Conservation (phyloP, 2,797 vertebrate genomes). For the Argyrosomus regius region DNA sequence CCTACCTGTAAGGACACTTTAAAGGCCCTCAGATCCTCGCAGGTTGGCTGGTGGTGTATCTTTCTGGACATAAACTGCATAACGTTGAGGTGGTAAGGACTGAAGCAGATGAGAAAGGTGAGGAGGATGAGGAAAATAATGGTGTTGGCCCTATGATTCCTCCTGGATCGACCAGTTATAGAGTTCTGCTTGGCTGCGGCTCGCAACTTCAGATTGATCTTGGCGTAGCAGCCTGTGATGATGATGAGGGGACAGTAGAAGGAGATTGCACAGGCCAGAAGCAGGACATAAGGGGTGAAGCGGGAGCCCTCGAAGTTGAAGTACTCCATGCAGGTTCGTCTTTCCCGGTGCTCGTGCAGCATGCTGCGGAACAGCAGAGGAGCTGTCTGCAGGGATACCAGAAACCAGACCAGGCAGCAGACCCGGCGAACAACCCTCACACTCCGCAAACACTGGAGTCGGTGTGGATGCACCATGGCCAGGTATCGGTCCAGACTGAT, state of each 20-base stretch:
- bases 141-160: constrained; percentile 83
- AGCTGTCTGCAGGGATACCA: constrained; percentile 82
- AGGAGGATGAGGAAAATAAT: constrained; percentile 86
- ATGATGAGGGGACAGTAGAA: constrained; percentile 86
- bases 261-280: constrained; percentile 83
- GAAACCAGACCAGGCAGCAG: constrained; percentile 84
- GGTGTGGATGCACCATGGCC: constrained; percentile 87
- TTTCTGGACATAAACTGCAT: constrained; percentile 87
- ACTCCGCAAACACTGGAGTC: constrained; percentile 74
- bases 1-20: constrained; percentile 87
- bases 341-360: constrained; percentile 70
- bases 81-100: constrained; percentile 89
- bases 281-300: constrained; percentile 76
- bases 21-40: constrained; percentile 84
- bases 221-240: constrained; percentile 87
- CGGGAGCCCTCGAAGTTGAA: constrained; percentile 80
- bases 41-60: constrained; percentile 76
- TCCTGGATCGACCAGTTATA: constrained; percentile 69
- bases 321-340: constrained; percentile 90
- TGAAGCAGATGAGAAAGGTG: constrained; percentile 87
- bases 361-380: constrained; percentile 85
- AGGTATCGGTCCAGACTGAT: constrained; percentile 90
- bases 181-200: constrained; percentile 82
- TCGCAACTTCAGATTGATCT: constrained; percentile 87
- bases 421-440: constrained; percentile 76